Percentiles rank a stretch among this genome's conserved stretches.
Conservation (phyloP, 2,888 invertebrate species). For the Euphydryas editha region DNA sequence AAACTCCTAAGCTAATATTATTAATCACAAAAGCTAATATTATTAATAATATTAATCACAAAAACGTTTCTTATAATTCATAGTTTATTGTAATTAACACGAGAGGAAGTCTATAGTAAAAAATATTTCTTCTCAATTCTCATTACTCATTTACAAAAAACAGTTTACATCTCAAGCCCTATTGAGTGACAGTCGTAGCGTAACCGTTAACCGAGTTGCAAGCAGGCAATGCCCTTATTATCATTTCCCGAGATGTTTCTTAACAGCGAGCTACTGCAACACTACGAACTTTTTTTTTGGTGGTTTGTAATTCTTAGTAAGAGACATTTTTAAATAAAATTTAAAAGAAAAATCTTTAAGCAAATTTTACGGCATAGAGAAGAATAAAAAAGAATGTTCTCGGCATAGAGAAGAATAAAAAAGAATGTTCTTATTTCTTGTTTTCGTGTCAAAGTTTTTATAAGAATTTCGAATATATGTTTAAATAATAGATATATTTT, state of each 20-base stretch:
- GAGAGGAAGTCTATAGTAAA: too few relatives aligned
- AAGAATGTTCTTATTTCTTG: too few relatives aligned
- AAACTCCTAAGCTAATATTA: too few relatives aligned
- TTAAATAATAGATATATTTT: too few relatives aligned
- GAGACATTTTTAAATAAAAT: neutral
- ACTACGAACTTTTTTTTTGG: neutral
- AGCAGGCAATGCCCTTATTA: slow-evolving; percentile 12
- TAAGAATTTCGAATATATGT: too few relatives aligned
- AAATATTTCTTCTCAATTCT: neutral
- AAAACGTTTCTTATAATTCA: too few relatives aligned
- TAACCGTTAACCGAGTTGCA: slow-evolving; percentile 17
- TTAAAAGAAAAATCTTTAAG: neutral
- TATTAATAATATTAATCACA: too few relatives aligned
- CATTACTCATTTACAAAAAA: slow-evolving; percentile 4
- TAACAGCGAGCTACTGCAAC: slow-evolving; percentile 12
- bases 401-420: neutral
- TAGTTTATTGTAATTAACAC: too few relatives aligned
- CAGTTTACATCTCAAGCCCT: slow-evolving; percentile 1
- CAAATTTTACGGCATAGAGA: neutral
- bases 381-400: too few relatives aligned
- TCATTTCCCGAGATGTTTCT: slow-evolving; percentile 15
- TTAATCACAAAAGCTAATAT: neutral
- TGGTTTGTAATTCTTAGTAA: neutral
- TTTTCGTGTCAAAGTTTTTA: too few relatives aligned
- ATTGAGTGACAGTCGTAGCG: slow-evolving; percentile 15